These are phyloP conservation scores for Typhlichthys eigenmanni DNA, from an alignment of 2,797 vertebrate species.

Conservation along the genomic window DNA sequence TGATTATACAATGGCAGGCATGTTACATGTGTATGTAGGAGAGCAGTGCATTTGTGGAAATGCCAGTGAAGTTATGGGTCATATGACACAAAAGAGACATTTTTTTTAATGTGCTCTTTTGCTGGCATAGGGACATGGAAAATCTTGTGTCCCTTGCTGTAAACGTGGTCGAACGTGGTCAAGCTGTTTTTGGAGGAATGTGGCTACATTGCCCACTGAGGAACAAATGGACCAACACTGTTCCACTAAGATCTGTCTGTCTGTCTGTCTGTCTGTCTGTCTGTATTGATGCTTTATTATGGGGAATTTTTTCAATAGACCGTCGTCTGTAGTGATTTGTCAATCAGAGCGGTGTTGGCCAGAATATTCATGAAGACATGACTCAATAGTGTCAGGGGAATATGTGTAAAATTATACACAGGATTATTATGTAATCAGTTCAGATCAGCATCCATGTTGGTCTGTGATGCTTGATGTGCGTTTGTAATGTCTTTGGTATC, in stretches of 20 bases:
- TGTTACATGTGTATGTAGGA: too few relatives aligned
- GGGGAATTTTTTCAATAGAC: conserved; percentile 23
- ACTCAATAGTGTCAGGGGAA: conserved; percentile 20
- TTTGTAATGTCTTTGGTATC: too few relatives aligned
- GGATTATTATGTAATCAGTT: background rate
- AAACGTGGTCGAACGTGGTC: conserved; percentile 30
- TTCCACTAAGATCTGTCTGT: conserved; percentile 39
- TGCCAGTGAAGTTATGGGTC: too few relatives aligned
- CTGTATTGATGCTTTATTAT: conserved; percentile 3
- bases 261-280: conserved; percentile 10
- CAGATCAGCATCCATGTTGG: too few relatives aligned
- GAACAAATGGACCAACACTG: conserved; percentile 33
- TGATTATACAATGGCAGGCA: too few relatives aligned
- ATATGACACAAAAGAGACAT: too few relatives aligned
- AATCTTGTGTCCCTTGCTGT: conserved; percentile 18
- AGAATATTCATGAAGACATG: conserved; percentile 8
- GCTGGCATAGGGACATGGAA: conserved; percentile 6
- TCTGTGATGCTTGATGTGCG: too few relatives aligned
- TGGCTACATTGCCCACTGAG: conserved; percentile 6
- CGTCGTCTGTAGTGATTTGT: conserved; percentile 15
- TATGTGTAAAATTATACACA: conserved; percentile 29
- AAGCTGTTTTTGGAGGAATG: conserved; percentile 24
- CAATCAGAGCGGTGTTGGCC: background rate
- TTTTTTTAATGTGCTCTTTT: background rate
- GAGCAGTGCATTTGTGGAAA: too few relatives aligned